Conservation (phyloP, 2,888 invertebrate species). For the Melipona beecheii region DNA sequence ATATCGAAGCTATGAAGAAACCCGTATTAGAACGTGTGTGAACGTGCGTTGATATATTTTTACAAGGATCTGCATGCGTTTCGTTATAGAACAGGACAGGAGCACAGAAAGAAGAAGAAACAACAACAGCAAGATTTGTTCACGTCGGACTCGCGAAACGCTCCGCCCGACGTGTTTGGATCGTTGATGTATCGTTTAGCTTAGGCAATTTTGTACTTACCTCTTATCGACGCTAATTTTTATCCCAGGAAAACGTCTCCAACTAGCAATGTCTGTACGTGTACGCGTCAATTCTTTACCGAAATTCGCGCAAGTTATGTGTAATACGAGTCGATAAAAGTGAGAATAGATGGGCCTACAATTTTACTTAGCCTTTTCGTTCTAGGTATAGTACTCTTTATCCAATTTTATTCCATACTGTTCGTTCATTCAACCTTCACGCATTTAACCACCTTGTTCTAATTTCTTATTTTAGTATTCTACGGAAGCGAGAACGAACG, state of each 20-base stretch:
- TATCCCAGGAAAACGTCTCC: conserved; percentile 37
- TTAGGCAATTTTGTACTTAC: conserved; percentile 82
- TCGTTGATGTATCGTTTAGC: conserved; percentile 63
- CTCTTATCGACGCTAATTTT: conserved; percentile 63
- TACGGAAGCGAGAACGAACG: no score
- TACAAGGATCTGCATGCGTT: conserved; percentile 59
- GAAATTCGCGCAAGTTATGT: conserved; percentile 51
- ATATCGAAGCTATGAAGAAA: conserved; percentile 42
- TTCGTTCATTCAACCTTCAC: no score
- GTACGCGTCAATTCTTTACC: conserved; percentile 42
- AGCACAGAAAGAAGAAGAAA: conserved; percentile 13
- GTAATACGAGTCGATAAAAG: conserved; percentile 66
- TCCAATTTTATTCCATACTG: no score
- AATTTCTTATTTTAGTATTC: background rate
- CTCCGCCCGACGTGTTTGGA: conserved; percentile 26
- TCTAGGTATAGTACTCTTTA: background rate
- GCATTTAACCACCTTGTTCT: background rate
- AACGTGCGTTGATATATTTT: conserved; percentile 61
- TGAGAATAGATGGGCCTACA: conserved; percentile 72
- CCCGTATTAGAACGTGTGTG: conserved; percentile 34
- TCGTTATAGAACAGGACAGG: conserved; percentile 27
- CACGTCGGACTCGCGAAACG: conserved; percentile 3
- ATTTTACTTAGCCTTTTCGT: conserved; percentile 55
- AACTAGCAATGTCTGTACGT: conserved; percentile 63
- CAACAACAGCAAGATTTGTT: conserved; percentile 16